These are phyloP conservation scores for Salvelinus fontinalis DNA, from an alignment of 2,113 vertebrate genomes.

Conservation along the genomic window DNA sequence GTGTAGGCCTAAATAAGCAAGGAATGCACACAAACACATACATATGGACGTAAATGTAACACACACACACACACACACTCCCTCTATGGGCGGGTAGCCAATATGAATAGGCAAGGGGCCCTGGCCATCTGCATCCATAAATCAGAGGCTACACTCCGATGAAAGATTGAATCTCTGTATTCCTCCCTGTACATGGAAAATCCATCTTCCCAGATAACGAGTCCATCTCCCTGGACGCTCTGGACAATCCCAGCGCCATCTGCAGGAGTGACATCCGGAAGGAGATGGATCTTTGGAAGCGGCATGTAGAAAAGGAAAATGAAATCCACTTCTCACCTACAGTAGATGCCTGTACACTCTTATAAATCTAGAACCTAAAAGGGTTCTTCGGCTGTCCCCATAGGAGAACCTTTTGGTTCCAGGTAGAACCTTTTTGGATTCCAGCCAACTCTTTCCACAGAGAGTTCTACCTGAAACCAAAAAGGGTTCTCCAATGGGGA, in stretches of 20 bases:
- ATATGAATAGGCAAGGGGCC: neutral
- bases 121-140: conserved; percentile 51
- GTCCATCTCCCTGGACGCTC: conserved; percentile 24
- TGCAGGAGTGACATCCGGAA: neutral
- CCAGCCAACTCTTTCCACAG: too few relatives aligned
- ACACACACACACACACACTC: conserved; percentile 11
- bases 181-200: conserved; percentile 18
- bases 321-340: neutral
- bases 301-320: neutral
- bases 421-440: too few relatives aligned
- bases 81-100: neutral
- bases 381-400: too few relatives aligned
- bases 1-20: too few relatives aligned
- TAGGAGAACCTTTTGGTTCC: too few relatives aligned
- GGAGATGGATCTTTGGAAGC: neutral
- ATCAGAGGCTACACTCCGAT: conserved; percentile 47
- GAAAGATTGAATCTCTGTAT: conserved; percentile 55
- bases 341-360: too few relatives aligned
- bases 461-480: too few relatives aligned
- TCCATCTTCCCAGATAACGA: too few relatives aligned
- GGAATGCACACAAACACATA: too few relatives aligned
- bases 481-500: too few relatives aligned
- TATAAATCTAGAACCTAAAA: too few relatives aligned
- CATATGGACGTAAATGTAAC: neutral
- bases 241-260: conserved; percentile 28